Percentiles rank a stretch among this genome's conserved stretches.
phyloP scores from a whole-genome alignment of 2,797 vertebrate species.

The Threskiornis aethiopicus region DNA sequence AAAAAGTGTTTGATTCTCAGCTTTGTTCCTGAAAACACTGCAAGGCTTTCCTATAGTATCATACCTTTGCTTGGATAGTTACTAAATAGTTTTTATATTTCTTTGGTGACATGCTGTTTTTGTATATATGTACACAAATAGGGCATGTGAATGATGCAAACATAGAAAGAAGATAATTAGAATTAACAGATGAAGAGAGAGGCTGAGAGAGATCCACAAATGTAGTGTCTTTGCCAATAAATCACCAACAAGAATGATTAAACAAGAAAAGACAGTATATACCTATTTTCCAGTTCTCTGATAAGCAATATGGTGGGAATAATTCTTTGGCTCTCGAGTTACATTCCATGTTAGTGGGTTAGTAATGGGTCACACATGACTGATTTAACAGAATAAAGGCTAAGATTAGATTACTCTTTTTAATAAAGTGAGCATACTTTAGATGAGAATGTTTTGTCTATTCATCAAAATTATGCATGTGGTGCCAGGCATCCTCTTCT shows the following conservation, averaged over 20 bases:
- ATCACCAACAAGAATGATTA: slow-evolving; percentile 47
- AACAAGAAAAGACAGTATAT: slow-evolving; percentile 43
- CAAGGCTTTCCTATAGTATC: background rate
- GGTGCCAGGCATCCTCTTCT: background rate
- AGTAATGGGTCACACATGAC: slow-evolving; percentile 68
- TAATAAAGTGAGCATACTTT: slow-evolving; percentile 60
- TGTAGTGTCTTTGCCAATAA: slow-evolving; percentile 43
- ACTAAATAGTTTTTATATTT: background rate
- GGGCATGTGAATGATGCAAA: background rate
- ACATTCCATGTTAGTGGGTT: slow-evolving; percentile 59
- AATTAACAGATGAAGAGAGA: slow-evolving; percentile 27
- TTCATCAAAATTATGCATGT: slow-evolving; percentile 59
- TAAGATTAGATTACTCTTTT: slow-evolving; percentile 69
- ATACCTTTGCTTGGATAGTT: background rate
- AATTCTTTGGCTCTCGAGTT: slow-evolving; percentile 64
- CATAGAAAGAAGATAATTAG: background rate
- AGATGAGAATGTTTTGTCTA: slow-evolving; percentile 4
- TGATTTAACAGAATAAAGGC: slow-evolving; percentile 62
- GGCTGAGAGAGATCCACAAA: slow-evolving; percentile 21
- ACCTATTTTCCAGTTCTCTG: slow-evolving; percentile 60
- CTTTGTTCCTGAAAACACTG: background rate
- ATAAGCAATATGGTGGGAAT: slow-evolving; percentile 60
- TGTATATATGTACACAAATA: background rate
- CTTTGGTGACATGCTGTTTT: background rate
- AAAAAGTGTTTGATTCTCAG: background rate